These are phyloP conservation scores for Helostoma temminkii DNA, from an alignment of 2,797 vertebrate species.

Conservation along the genomic window DNA sequence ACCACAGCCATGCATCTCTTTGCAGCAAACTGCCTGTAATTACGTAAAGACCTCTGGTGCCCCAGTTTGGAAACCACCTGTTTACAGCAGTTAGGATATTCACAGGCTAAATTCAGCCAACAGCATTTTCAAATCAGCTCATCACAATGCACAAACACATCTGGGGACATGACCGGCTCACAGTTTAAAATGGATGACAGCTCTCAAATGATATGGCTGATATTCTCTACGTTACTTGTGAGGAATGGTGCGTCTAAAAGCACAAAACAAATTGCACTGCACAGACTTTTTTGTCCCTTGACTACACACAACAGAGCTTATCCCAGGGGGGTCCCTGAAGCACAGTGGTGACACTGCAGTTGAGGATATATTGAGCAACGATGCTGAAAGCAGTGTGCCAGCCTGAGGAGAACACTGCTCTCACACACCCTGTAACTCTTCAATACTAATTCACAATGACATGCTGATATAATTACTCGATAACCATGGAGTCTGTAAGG, in stretches of 20 bases:
- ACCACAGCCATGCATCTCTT: constrained; percentile 31
- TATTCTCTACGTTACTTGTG: constrained; percentile 64
- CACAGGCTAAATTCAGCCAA: constrained; percentile 41
- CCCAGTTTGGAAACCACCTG: constrained; percentile 47
- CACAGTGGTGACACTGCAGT: constrained; percentile 67
- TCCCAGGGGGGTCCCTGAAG: constrained; percentile 64
- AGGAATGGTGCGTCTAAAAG: constrained; percentile 54
- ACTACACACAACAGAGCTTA: constrained; percentile 66
- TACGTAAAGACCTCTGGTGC: constrained; percentile 17
- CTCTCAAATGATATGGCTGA: constrained; percentile 50
- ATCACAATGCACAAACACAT: constrained; percentile 63
- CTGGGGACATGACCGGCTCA: constrained; percentile 50
- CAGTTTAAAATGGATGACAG: constrained; percentile 64
- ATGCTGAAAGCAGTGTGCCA: constrained; percentile 50
- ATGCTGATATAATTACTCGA: constrained; percentile 51
- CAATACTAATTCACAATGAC: constrained; percentile 49
- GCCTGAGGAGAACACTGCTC: constrained; percentile 41
- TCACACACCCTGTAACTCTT: constrained; percentile 26
- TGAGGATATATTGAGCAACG: constrained; percentile 62
- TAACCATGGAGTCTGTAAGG: constrained; percentile 49
- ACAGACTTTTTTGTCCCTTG: constrained; percentile 62
- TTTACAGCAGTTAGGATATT: constrained; percentile 52
- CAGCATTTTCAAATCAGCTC: constrained; percentile 55
- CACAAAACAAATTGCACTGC: constrained; percentile 60
- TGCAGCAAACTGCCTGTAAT: constrained; percentile 30